Percentiles rank a stretch among this genome's conserved stretches.
Evolutionary conservation across 2,888 invertebrate species (phyloP).

Genomic region (Ceraclea dissimilis): DNA sequence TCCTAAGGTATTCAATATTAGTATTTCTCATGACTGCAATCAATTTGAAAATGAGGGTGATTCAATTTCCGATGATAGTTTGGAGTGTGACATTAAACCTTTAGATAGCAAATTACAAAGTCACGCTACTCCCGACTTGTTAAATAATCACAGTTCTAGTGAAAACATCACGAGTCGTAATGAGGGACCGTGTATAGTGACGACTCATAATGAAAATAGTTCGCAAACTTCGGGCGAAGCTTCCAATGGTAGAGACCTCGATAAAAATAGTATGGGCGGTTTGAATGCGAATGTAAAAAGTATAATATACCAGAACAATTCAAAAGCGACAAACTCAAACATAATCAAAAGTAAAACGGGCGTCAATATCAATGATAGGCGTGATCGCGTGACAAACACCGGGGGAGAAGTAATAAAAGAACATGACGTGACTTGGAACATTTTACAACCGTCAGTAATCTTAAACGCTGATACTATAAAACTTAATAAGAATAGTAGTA

Average conservation of each 20-base stretch:
- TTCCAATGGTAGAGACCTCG: background rate
- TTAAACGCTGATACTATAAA: slow-evolving; percentile 29
- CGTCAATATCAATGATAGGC: slow-evolving; percentile 16
- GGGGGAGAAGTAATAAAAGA: slow-evolving; percentile 13
- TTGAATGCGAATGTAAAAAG: slow-evolving; percentile 4
- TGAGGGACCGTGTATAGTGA: background rate
- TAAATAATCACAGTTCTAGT: slow-evolving; percentile 49
- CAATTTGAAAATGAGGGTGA: slow-evolving; percentile 37
- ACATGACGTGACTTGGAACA: slow-evolving; percentile 20
- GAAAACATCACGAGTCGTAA: slow-evolving; percentile 29
- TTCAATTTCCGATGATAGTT: slow-evolving; percentile 46
- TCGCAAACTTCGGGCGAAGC: background rate
- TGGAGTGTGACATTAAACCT: slow-evolving; percentile 30
- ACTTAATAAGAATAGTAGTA: slow-evolving; percentile 19
- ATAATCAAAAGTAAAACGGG: slow-evolving; percentile 18
- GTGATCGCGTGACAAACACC: slow-evolving; percentile 17
- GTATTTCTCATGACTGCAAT: slow-evolving; percentile 49
- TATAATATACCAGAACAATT: slow-evolving; percentile 6
- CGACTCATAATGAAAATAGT: background rate
- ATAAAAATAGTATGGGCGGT: background rate
- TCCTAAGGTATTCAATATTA: slow-evolving; percentile 50
- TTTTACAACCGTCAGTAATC: slow-evolving; percentile 13
- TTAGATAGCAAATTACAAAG: background rate
- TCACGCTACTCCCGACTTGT: slow-evolving; percentile 47
- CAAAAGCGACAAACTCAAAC: slow-evolving; percentile 14